phyloP scores from a whole-genome alignment of 2,797 vertebrate genomes.

The Podarcis siculus region DNA sequence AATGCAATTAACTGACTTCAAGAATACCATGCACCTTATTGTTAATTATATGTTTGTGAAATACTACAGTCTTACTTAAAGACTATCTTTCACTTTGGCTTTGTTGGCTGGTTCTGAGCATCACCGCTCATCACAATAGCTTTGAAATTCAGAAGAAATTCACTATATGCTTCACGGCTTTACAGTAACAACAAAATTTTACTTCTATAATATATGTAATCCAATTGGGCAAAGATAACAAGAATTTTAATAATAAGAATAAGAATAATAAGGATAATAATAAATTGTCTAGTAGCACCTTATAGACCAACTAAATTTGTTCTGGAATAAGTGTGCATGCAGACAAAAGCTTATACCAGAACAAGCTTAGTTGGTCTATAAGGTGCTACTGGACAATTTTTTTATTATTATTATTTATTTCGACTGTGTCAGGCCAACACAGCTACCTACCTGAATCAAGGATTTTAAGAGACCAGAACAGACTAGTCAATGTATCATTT shows the following conservation, averaged over 20 bases:
- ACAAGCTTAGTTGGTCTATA: too few species aligned
- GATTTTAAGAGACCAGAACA: neutral
- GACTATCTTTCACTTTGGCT: constrained; percentile 29
- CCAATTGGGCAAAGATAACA: neutral
- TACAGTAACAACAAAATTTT: neutral
- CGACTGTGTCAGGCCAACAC: too few species aligned
- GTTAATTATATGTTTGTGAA: constrained; percentile 60
- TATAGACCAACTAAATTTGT: too few species aligned
- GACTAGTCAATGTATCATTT: too few species aligned
- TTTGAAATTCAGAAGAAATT: neutral
- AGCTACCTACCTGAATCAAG: neutral
- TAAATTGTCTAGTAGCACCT: too few species aligned
- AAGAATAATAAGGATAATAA: too few species aligned
- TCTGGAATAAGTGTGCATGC: too few species aligned
- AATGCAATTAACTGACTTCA: constrained; percentile 55
- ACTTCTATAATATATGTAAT: neutral
- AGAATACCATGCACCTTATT: constrained; percentile 48
- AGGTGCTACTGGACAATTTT: too few species aligned
- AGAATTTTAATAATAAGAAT: neutral
- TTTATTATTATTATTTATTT: too few species aligned
- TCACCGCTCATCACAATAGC: neutral
- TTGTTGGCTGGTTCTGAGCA: constrained; percentile 13
- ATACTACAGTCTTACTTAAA: constrained; percentile 35
- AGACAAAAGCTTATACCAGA: too few species aligned
- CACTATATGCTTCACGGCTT: neutral